Evolutionary conservation across 2,797 vertebrate species (phyloP).

Genomic region (Setipinna tenuifilis): DNA sequence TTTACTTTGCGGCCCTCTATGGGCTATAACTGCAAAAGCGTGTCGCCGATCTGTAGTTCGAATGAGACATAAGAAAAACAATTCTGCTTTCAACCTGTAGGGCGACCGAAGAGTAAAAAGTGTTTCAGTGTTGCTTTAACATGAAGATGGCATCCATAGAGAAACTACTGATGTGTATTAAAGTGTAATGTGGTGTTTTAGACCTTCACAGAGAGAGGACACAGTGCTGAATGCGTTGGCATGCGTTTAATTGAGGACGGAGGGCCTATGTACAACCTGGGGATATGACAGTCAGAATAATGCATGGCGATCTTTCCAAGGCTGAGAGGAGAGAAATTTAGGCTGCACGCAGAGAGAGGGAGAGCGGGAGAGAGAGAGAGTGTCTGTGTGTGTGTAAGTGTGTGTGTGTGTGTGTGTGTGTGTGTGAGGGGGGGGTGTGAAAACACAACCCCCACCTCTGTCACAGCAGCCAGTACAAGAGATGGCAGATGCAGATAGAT

Average conservation of each 20-base stretch:
- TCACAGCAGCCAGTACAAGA: slow-evolving; percentile 1
- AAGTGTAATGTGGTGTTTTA: too few species aligned
- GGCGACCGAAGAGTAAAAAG: too few species aligned
- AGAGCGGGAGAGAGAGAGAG: neutral
- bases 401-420: neutral
- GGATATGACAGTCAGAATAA: neutral
- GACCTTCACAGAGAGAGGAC: neutral
- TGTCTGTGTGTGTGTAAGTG: neutral
- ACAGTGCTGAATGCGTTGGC: neutral
- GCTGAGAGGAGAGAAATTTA: neutral
- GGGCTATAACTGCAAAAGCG: too few species aligned
- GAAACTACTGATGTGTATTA: neutral
- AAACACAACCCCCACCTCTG: neutral
- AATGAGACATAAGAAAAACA: too few species aligned
- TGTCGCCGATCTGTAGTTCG: too few species aligned
- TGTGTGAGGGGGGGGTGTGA: neutral
- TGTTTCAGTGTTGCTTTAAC: too few species aligned
- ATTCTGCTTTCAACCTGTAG: too few species aligned
- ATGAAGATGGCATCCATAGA: neutral
- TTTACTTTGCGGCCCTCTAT: too few species aligned
- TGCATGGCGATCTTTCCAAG: neutral
- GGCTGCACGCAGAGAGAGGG: neutral
- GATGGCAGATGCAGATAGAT: slow-evolving; percentile 19
- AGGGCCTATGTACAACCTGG: neutral
- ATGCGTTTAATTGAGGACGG: too few species aligned